Conservation (phyloP, 1,140 invertebrate genomes). For the Drosophila cardini region DNA sequence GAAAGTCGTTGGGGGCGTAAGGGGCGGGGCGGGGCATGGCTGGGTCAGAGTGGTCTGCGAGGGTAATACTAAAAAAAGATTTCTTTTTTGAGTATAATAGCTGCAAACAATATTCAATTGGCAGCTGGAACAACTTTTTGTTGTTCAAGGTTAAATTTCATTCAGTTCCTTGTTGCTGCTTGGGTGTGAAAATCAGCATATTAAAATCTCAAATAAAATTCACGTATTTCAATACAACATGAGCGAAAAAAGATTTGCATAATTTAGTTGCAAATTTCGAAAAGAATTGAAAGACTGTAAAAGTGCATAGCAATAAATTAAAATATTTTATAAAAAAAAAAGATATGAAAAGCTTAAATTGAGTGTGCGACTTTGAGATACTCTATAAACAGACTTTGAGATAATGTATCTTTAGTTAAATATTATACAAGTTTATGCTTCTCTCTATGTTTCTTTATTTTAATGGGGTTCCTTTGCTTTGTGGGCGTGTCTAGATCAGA, state of each 20-base stretch:
- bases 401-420: too few species aligned
- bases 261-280: constrained; percentile 27
- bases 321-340: constrained; percentile 24
- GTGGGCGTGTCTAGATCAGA: too few species aligned
- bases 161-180: constrained; percentile 3
- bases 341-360: background rate
- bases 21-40: too few species aligned
- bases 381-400: too few species aligned
- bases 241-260: constrained; percentile 14
- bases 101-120: constrained; percentile 26
- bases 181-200: background rate
- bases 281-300: constrained; percentile 18
- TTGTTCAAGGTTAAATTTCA: constrained; percentile 33
- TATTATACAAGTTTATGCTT: too few species aligned
- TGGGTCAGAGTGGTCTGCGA: too few species aligned
- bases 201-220: constrained; percentile 24
- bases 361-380: too few species aligned
- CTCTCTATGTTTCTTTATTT: too few species aligned
- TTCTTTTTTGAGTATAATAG: background rate
- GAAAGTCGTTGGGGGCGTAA: constrained; percentile 19
- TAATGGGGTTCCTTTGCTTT: too few species aligned
- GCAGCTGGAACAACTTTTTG: constrained; percentile 20
- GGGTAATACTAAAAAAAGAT: background rate
- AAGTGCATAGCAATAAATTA: constrained; percentile 20
- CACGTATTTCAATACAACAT: constrained; percentile 2